These are phyloP conservation scores for Hipparchia sbordonii DNA, from an alignment of 2,888 invertebrate genomes.

Conservation along the genomic window DNA sequence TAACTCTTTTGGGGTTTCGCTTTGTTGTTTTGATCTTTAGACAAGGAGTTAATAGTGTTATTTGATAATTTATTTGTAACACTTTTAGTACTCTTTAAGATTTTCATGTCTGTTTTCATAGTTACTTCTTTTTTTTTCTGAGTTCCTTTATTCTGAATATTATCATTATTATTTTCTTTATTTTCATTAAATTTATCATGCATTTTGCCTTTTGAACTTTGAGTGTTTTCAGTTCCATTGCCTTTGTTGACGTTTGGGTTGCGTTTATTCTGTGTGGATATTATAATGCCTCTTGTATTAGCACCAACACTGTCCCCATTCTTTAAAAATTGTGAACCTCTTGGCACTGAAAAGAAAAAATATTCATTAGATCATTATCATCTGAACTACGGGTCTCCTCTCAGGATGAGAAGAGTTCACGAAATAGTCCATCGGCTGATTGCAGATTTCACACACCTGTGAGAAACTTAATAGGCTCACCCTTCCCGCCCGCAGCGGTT, in stretches of 20 bases:
- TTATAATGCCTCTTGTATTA: neutral
- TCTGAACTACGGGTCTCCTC: too few relatives aligned
- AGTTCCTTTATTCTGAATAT: constrained; percentile 8
- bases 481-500: too few relatives aligned
- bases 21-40: neutral
- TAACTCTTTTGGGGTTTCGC: constrained; percentile 1
- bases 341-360: constrained; percentile 10
- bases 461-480: too few relatives aligned
- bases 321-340: neutral
- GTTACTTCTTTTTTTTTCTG: constrained; percentile 7
- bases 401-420: too few relatives aligned
- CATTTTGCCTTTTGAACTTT: constrained; percentile 10
- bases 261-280: constrained; percentile 3
- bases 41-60: neutral
- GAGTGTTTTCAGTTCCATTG: constrained; percentile 20
- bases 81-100: neutral
- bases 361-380: neutral
- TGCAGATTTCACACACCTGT: too few relatives aligned
- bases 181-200: constrained; percentile 7
- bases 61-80: neutral
- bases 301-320: neutral
- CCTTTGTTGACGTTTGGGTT: constrained; percentile 22
- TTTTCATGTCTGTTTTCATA: neutral
- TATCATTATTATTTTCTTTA: constrained; percentile 16
- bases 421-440: too few relatives aligned